Evolutionary conservation across 2,888 invertebrate species (phyloP).

Genomic region (Sinelater perroti): DNA sequence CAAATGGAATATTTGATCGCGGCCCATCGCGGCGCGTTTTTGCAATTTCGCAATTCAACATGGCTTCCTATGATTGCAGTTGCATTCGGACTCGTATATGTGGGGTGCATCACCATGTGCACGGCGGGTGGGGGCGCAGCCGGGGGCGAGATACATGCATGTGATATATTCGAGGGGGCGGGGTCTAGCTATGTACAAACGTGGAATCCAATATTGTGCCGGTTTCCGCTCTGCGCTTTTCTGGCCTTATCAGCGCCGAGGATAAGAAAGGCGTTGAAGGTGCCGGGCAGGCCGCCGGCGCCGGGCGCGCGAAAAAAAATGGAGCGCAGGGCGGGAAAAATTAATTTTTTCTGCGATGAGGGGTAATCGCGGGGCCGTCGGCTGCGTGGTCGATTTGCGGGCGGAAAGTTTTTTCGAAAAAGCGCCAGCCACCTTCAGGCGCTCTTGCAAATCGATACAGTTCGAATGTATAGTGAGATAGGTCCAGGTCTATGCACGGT

Average conservation of each 20-base stretch:
- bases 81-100: conserved; percentile 45
- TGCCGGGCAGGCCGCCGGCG: not conserved
- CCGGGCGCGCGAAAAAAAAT: too few relatives aligned
- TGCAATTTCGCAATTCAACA: conserved; percentile 54
- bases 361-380: too few relatives aligned
- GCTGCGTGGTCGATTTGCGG: too few relatives aligned
- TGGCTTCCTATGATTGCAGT: conserved; percentile 49
- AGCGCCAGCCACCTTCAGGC: too few relatives aligned
- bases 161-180: conserved; percentile 52
- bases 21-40: conserved; percentile 40
- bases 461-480: too few relatives aligned
- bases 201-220: conserved; percentile 53
- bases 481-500: conserved; percentile 11
- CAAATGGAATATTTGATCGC: conserved; percentile 22
- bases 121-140: conserved; percentile 45
- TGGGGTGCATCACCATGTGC: conserved; percentile 47
- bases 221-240: conserved; percentile 26
- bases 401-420: too few relatives aligned
- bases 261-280: not conserved
- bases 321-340: too few relatives aligned
- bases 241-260: not conserved
- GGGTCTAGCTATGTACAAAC: conserved; percentile 53
- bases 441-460: too few relatives aligned
- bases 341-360: too few relatives aligned
- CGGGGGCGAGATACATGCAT: conserved; percentile 50